Conservation (phyloP, 2,113 vertebrate genomes). For the Nasalis larvatus region DNA sequence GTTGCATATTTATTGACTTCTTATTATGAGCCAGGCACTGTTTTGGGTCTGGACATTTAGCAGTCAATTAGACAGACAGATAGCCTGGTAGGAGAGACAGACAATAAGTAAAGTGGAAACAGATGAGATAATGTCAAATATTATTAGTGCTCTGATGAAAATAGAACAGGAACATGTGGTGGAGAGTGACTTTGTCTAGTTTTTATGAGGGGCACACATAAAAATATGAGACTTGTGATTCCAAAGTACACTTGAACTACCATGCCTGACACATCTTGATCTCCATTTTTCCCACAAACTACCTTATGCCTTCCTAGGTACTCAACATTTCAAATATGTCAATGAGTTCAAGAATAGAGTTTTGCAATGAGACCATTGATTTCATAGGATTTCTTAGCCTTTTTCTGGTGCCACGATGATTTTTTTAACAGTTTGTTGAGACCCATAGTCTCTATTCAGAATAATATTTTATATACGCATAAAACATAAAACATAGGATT, state of each 20-base stretch:
- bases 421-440: slow-evolving; percentile 9
- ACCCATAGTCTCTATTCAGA: neutral
- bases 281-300: neutral
- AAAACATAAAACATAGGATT: neutral
- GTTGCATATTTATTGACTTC: neutral
- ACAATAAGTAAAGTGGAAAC: neutral
- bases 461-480: neutral
- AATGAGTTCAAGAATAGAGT: neutral
- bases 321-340: neutral
- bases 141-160: neutral
- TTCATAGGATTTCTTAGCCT: neutral
- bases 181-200: neutral
- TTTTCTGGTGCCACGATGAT: neutral
- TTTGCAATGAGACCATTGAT: neutral
- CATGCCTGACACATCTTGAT: neutral
- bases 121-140: slow-evolving; percentile 31
- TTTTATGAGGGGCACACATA: neutral
- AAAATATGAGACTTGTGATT: neutral
- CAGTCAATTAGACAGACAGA: slow-evolving; percentile 1
- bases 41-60: neutral
- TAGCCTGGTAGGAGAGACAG: neutral
- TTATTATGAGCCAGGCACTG: neutral
- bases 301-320: neutral
- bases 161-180: neutral
- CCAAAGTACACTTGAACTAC: neutral